Base-by-base conservation (phyloP, 1,140 invertebrate species). In the Drosophila nasuta region DNA sequence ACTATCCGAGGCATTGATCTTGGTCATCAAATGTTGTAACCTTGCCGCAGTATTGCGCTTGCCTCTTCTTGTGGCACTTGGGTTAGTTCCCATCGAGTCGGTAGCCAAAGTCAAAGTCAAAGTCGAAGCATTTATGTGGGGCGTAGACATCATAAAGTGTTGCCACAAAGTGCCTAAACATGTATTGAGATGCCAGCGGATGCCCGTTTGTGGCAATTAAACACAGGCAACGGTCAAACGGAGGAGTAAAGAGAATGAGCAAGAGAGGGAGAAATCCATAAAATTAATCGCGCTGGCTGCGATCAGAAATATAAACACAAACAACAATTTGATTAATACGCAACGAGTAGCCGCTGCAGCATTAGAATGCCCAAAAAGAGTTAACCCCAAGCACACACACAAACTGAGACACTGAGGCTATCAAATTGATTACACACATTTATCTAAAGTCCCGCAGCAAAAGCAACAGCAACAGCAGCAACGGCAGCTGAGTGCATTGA, bases 391-490 rank as follows among this genome's bases (percentile, higher is more conserved):
- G 20, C 60, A 54, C 45, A 33, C 25, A 51, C 49, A 51, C 25
- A 28, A 30, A 56, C 28, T 0, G 2, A 8, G 35, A 35, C 33
- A 30, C 38, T 41, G 71, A 75, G 85, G 85, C 78, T 75, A 89
- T 88, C 83, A 88, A 88, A 88, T 88, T 88, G 85, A 88, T 88
- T 89, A 89, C 75, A 81, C 75, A 89, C 85, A 88, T 88, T 88
- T 88, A 81, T 88, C 85, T 85, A 75, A 67, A 80, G 60, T 64
- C 49, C 58, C 38, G 43, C 48, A 17, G 20, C 46, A 17, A 41
- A 20, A 56, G 13, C 48, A 35, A 5, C 33, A 43, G n/a, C 48
- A 60, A 35, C 6, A 35, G 33, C 35, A 38, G 20, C 59, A 35
- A 45, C 41, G 60, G 77, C 68, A 63, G 57, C 77, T 81, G 63